Evolutionary conservation across 2,797 vertebrate genomes (phyloP).

Genomic region (Phrynocephalus forsythii): DNA sequence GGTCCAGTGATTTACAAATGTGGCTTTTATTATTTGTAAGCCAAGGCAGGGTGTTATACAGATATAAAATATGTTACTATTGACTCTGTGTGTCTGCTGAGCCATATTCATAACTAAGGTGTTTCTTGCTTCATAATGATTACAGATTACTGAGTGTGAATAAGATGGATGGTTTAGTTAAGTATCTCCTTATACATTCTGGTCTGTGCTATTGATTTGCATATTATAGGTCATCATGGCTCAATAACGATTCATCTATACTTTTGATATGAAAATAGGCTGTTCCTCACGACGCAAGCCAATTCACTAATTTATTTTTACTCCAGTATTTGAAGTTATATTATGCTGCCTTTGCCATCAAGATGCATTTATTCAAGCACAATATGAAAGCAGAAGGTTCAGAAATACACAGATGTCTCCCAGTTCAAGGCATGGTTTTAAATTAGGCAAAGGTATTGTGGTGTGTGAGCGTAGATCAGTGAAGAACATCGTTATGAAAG

Average conservation of each 20-base stretch:
- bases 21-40: not conserved
- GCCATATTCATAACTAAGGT: slow-evolving; percentile 8
- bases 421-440: slow-evolving; percentile 44
- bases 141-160: not conserved
- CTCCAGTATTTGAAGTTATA: slow-evolving; percentile 62
- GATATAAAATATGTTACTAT: slow-evolving; percentile 5
- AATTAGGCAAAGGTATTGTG: slow-evolving; percentile 51
- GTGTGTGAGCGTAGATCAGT: slow-evolving; percentile 32
- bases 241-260: slow-evolving; percentile 27
- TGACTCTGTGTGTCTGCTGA: slow-evolving; percentile 10
- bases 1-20: not conserved
- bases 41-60: not conserved
- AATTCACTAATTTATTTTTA: slow-evolving; percentile 56
- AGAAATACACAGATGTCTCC: slow-evolving; percentile 52
- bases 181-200: slow-evolving; percentile 42
- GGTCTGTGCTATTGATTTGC: slow-evolving; percentile 43
- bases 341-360: slow-evolving; percentile 44
- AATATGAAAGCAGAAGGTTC: slow-evolving; percentile 64
- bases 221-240: slow-evolving; percentile 40
- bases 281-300: slow-evolving; percentile 49
- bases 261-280: slow-evolving; percentile 57
- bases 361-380: slow-evolving; percentile 66
- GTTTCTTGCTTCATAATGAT: slow-evolving; percentile 6
- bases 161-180: slow-evolving; percentile 22
- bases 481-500: slow-evolving; percentile 43